Evolutionary conservation across 2,888 invertebrate species (phyloP).

Genomic region (Coronaproctus castanopsis): DNA sequence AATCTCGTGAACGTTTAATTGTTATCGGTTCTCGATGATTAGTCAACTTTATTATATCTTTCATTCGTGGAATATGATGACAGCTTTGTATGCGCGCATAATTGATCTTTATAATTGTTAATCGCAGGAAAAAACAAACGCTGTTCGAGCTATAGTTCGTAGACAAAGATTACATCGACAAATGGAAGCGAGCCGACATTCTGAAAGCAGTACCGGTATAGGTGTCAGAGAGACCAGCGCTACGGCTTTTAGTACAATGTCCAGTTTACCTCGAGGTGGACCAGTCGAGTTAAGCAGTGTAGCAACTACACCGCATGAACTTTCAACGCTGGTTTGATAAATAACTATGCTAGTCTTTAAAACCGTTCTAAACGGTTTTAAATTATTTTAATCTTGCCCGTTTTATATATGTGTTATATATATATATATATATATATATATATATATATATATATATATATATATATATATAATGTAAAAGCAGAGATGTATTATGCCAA

Average conservation of each 20-base stretch:
- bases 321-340: conserved; percentile 43
- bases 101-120: too few relatives aligned
- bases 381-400: too few relatives aligned
- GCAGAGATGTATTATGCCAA: neutral
- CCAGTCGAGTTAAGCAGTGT: conserved; percentile 43
- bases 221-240: conserved; percentile 14
- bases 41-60: neutral
- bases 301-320: conserved; percentile 41
- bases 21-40: too few relatives aligned
- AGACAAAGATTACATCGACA: conserved; percentile 23
- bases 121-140: conserved; percentile 52
- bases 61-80: too few relatives aligned
- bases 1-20: too few relatives aligned
- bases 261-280: conserved; percentile 30
- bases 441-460: too few relatives aligned
- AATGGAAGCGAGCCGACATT: conserved; percentile 15
- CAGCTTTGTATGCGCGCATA: too few relatives aligned
- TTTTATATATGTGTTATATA: too few relatives aligned
- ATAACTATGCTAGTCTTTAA: neutral
- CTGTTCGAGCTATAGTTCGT: conserved; percentile 41
- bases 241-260: conserved; percentile 16
- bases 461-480: neutral
- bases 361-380: neutral
- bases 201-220: conserved; percentile 5
- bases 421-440: too few relatives aligned